A percentile compares a stretch with the other conserved stretches of the same genome.
These are phyloP conservation scores for Serripes groenlandicus DNA, from an alignment of 2,888 invertebrate genomes.

Conservation along the genomic window DNA sequence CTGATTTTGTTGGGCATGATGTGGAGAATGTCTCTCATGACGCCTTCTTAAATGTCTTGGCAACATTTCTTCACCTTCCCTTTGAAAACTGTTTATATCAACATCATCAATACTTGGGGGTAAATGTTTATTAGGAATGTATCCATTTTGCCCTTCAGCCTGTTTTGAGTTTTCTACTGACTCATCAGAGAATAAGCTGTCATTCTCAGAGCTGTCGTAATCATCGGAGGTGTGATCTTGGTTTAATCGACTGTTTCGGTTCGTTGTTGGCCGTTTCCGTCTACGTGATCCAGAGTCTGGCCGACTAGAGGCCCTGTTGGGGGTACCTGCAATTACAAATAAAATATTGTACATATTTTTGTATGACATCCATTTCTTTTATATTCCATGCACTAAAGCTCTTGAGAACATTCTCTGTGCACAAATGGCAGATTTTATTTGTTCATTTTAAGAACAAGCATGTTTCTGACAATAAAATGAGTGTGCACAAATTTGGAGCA, in stretches of 20 bases:
- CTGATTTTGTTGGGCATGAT: constrained; percentile 1
- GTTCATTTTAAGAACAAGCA: too few species aligned
- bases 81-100: constrained; percentile 11
- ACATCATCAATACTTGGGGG: not conserved
- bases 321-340: constrained; percentile 69
- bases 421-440: too few species aligned
- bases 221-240: constrained; percentile 78
- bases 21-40: constrained; percentile 24
- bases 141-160: not conserved
- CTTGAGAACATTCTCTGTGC: too few species aligned
- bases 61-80: constrained; percentile 44
- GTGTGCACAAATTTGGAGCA: too few species aligned
- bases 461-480: too few species aligned
- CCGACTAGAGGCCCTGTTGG: constrained; percentile 72
- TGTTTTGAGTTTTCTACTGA: constrained; percentile 53
- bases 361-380: too few species aligned
- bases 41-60: constrained; percentile 33
- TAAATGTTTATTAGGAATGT: not conserved
- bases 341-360: not conserved
- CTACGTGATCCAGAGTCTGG: constrained; percentile 80
- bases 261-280: constrained; percentile 67
- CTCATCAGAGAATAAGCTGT: constrained; percentile 80
- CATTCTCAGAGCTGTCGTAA: constrained; percentile 79
- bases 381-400: too few species aligned
- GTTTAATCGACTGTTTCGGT: constrained; percentile 46